Conservation (phyloP, 2,888 invertebrate genomes). For the Cactoblastis cactorum region DNA sequence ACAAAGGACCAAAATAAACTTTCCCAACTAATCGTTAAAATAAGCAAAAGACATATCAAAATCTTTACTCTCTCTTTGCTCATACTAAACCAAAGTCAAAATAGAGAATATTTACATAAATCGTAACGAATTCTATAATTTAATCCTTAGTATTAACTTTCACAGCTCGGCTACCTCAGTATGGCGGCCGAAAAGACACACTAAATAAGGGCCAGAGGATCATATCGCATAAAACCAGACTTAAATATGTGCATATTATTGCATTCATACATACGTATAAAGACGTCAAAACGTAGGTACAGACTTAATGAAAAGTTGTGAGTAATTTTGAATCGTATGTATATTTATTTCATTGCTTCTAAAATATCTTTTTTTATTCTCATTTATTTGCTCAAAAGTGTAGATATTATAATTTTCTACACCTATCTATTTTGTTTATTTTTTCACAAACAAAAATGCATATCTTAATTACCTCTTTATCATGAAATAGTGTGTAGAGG, state of each 20-base stretch:
- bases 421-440: no score
- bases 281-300: constrained; percentile 69
- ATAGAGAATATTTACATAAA: constrained; percentile 47
- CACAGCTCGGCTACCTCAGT: constrained; percentile 65
- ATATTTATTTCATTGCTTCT: background rate
- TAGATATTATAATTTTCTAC: no score
- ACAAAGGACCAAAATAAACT: no score
- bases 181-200: constrained; percentile 55
- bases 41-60: background rate
- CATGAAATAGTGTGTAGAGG: no score
- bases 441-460: no score
- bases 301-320: constrained; percentile 27
- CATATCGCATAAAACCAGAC: constrained; percentile 62
- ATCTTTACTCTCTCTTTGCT: constrained; percentile 19
- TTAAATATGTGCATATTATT: constrained; percentile 75
- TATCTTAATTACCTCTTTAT: no score
- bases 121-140: constrained; percentile 46
- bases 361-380: background rate
- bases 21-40: no score
- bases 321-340: background rate
- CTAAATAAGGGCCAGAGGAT: constrained; percentile 60
- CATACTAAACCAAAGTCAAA: constrained; percentile 31
- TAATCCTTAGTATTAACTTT: constrained; percentile 41
- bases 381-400: background rate
- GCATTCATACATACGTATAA: constrained; percentile 64